phyloP scores from a whole-genome alignment of 2,797 vertebrate genomes.

The Myotis planiceps region DNA sequence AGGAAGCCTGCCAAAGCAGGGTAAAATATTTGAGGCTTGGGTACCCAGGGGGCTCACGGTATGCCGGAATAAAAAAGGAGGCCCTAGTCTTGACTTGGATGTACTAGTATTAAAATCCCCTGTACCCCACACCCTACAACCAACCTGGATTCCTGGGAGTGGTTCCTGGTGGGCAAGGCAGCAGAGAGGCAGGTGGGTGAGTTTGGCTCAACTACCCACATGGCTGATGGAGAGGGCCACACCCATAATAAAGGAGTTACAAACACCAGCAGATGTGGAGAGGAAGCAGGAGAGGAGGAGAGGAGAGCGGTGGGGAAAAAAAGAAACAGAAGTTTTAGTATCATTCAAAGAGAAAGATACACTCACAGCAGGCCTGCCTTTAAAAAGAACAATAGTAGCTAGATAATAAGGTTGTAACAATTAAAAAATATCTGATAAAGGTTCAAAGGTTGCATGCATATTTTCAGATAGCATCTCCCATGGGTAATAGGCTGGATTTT shows the following conservation, averaged over 20 bases:
- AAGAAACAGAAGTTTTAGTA: slow-evolving; percentile 52
- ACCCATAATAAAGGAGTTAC: slow-evolving; percentile 48
- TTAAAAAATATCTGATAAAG: background rate
- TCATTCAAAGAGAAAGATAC: slow-evolving; percentile 27
- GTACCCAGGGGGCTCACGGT: background rate
- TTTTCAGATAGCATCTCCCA: background rate
- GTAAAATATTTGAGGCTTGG: background rate
- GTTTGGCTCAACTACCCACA: slow-evolving; percentile 62
- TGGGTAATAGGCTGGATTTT: background rate
- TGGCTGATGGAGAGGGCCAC: slow-evolving; percentile 59
- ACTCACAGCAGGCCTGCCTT: background rate
- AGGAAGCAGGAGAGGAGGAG: slow-evolving; percentile 7
- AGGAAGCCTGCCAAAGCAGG: background rate
- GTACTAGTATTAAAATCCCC: background rate
- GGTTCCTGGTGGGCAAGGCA: slow-evolving; percentile 42
- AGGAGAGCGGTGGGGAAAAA: background rate
- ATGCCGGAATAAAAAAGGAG: background rate
- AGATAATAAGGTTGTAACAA: background rate
- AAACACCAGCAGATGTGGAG: slow-evolving; percentile 49
- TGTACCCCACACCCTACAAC: slow-evolving; percentile 21
- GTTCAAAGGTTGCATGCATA: background rate
- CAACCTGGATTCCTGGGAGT: slow-evolving; percentile 54
- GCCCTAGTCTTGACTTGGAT: background rate
- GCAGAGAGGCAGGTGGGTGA: slow-evolving; percentile 52
- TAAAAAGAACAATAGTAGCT: background rate